Conservation (phyloP, 1,140 invertebrate genomes). For the Atta colombica region DNA sequence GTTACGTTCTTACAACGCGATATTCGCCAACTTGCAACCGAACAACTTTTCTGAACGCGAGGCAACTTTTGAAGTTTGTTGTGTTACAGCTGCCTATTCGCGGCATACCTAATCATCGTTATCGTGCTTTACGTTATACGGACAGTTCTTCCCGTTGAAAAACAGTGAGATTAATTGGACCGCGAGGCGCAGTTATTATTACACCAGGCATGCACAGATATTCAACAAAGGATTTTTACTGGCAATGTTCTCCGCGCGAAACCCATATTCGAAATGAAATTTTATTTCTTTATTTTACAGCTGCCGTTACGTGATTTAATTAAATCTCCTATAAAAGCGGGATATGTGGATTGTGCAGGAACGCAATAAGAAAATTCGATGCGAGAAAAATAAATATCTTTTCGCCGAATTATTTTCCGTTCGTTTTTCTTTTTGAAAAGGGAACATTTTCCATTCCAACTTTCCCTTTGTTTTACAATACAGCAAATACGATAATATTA, state of each 20-base stretch:
- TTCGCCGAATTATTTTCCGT: background rate
- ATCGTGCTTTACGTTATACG: slow-evolving; percentile 43
- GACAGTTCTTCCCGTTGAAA: slow-evolving; percentile 31
- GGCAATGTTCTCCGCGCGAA: slow-evolving; percentile 13
- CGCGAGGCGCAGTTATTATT: slow-evolving; percentile 50
- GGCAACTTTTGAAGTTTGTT: slow-evolving; percentile 53
- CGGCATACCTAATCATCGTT: slow-evolving; percentile 53
- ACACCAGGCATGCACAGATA: slow-evolving; percentile 28
- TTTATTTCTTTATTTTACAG: slow-evolving; percentile 59
- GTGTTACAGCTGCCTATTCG: slow-evolving; percentile 26
- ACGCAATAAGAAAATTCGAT: slow-evolving; percentile 33
- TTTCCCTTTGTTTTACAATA: background rate
- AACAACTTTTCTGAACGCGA: slow-evolving; percentile 36
- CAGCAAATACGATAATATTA: background rate
- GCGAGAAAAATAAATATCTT: slow-evolving; percentile 4
- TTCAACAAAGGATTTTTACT: slow-evolving; percentile 55
- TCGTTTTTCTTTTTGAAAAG: background rate
- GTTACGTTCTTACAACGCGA: background rate
- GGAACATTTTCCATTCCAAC: background rate
- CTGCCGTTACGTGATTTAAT: slow-evolving; percentile 56
- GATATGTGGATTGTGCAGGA: background rate
- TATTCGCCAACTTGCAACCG: slow-evolving; percentile 2
- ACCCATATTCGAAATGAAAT: slow-evolving; percentile 58
- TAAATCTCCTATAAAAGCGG: slow-evolving; percentile 46
- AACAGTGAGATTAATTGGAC: slow-evolving; percentile 60